These are phyloP conservation scores for Nymphalis urticae DNA, from an alignment of 2,888 invertebrate species.

Conservation along the genomic window DNA sequence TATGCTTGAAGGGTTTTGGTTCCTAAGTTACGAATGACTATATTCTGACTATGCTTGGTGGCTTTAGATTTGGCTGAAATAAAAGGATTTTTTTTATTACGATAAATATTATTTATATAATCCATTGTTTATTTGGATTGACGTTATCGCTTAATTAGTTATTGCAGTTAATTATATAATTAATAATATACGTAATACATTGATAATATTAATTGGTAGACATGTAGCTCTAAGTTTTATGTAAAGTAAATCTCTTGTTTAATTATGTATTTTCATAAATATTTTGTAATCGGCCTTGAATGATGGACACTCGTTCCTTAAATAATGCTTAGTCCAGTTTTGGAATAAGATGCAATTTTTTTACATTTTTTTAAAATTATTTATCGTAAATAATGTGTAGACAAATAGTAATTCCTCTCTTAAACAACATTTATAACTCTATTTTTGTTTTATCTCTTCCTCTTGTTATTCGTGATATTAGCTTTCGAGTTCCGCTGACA, in stretches of 20 bases:
- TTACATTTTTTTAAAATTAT: neutral
- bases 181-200: constrained; percentile 1
- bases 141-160: constrained; percentile 41
- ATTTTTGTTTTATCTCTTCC: neutral
- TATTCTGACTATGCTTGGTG: constrained; percentile 51
- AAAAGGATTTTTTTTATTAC: constrained; percentile 16
- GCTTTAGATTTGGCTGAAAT: constrained; percentile 59
- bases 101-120: constrained; percentile 13
- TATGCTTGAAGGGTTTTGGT: constrained; percentile 32
- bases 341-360: neutral
- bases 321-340: no score
- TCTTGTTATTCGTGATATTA: neutral
- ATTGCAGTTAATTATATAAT: constrained; percentile 6
- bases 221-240: neutral
- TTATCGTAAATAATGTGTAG: no score
- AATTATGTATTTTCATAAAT: neutral
- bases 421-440: neutral
- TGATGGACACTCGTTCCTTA: no score
- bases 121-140: constrained; percentile 37
- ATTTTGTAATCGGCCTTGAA: neutral
- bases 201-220: constrained; percentile 9
- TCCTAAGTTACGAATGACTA: constrained; percentile 41
- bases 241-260: neutral
- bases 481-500: neutral
- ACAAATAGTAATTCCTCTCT: no score